phyloP scores from a whole-genome alignment of 2,888 invertebrate species.

The Drosophila anomalata region DNA sequence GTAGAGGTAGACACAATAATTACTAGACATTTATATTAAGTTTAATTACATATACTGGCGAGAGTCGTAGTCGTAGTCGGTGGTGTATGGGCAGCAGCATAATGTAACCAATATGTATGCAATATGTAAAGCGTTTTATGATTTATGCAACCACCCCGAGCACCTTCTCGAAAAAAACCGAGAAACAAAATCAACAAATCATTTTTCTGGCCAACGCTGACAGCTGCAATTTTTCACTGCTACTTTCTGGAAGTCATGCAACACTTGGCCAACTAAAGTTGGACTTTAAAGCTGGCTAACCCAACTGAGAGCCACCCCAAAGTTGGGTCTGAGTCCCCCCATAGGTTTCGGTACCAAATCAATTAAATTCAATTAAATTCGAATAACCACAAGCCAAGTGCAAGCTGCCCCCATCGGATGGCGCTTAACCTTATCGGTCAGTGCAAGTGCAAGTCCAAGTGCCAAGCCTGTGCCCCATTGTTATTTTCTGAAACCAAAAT shows the following conservation, averaged over 20 bases:
- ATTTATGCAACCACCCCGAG: conserved; percentile 55
- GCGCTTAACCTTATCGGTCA: conserved; percentile 59
- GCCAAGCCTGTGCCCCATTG: conserved; percentile 39
- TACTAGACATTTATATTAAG: conserved; percentile 53
- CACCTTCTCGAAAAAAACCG: conserved; percentile 18
- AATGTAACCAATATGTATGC: conserved; percentile 38
- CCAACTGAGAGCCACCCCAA: conserved; percentile 15
- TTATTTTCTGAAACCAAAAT: conserved; percentile 19
- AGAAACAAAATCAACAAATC: conserved; percentile 60
- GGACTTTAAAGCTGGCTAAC: conserved; percentile 45
- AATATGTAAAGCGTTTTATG: conserved; percentile 58
- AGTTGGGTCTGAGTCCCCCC: neutral
- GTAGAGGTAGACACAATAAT: conserved; percentile 34
- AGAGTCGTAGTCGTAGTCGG: neutral
- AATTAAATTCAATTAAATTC: conserved; percentile 78
- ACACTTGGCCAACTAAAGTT: conserved; percentile 39
- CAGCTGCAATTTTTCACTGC: conserved; percentile 71
- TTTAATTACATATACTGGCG: conserved; percentile 38
- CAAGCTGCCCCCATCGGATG: conserved; percentile 38
- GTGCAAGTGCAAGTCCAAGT: conserved; percentile 29
- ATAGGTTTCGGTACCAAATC: conserved; percentile 50
- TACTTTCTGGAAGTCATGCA: conserved; percentile 58
- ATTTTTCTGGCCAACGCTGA: conserved; percentile 64
- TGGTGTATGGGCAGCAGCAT: conserved; percentile 5
- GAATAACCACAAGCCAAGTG: conserved; percentile 72